Percentiles rank a stretch among this genome's conserved stretches.
Evolutionary conservation across 2,797 vertebrate genomes (phyloP).

Genomic region (Cichlasoma orientale): DNA sequence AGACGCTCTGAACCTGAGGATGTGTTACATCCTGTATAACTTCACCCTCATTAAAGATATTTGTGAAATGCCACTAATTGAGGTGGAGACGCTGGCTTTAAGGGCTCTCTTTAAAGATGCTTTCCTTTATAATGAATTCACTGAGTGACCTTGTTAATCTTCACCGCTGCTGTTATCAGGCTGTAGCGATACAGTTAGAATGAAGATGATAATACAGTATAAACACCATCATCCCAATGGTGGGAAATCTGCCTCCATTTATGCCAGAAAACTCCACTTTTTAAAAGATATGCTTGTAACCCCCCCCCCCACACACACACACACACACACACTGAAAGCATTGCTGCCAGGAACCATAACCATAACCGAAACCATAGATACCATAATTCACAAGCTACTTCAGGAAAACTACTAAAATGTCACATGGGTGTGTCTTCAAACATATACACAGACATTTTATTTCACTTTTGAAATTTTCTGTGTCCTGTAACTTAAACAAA

Average conservation of each 20-base stretch:
- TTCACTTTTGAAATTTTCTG: not conserved
- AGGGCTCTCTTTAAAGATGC: too few species aligned
- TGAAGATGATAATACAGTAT: slow-evolving; percentile 47
- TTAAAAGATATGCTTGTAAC: too few species aligned
- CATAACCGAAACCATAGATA: too few species aligned
- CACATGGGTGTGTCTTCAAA: not conserved
- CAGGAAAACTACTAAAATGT: not conserved
- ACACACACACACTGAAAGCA: too few species aligned
- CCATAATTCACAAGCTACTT: not conserved
- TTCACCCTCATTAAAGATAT: not conserved
- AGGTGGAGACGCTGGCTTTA: not conserved
- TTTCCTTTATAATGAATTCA: not conserved
- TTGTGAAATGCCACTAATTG: not conserved
- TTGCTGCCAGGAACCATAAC: slow-evolving; percentile 24
- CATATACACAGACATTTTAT: accelerated
- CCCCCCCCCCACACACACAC: too few species aligned
- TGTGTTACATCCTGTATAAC: not conserved
- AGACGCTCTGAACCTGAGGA: not conserved
- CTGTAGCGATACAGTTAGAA: slow-evolving; percentile 43
- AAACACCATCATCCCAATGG: slow-evolving; percentile 62
- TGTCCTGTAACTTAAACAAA: accelerated
- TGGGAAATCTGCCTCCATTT: slow-evolving; percentile 45
- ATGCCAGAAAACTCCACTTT: too few species aligned
- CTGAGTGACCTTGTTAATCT: slow-evolving; percentile 17
- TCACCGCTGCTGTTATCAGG: slow-evolving; percentile 47